Conservation (phyloP, 2,888 invertebrate species). For the Fragum whitleyi region DNA sequence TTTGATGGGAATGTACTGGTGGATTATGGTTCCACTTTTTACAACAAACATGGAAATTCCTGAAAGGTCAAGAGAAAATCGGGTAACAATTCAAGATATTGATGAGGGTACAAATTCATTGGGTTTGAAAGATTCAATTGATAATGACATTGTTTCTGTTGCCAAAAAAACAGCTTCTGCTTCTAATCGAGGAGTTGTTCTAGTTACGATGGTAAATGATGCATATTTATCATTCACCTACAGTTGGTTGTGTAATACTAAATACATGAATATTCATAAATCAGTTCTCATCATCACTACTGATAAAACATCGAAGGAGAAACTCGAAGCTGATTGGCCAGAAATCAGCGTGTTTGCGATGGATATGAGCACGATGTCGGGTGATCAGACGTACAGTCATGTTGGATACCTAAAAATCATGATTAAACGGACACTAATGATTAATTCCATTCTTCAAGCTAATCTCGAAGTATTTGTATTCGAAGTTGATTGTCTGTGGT, state of each 20-base stretch:
- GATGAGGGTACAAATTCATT: not conserved
- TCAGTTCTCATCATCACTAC: conserved; percentile 73
- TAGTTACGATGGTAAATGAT: conserved; percentile 73
- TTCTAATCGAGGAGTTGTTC: conserved; percentile 56
- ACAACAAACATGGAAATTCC: not conserved
- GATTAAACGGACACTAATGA: conserved; percentile 68
- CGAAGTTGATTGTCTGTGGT: conserved; percentile 77
- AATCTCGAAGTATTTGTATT: conserved; percentile 71
- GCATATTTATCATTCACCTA: conserved; percentile 72
- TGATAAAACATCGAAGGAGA: conserved; percentile 63
- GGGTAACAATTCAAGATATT: too few species aligned
- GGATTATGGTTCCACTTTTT: not conserved
- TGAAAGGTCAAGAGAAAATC: not conserved
- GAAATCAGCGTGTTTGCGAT: conserved; percentile 65
- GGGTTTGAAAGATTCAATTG: not conserved
- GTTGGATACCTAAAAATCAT: conserved; percentile 75
- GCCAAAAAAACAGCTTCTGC: conserved; percentile 59
- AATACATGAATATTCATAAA: conserved; percentile 69
- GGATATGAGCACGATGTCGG: conserved; percentile 48
- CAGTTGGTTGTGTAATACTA: conserved; percentile 76
- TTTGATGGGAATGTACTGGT: not conserved
- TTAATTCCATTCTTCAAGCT: conserved; percentile 60
- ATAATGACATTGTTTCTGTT: conserved; percentile 46
- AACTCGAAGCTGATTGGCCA: conserved; percentile 71
- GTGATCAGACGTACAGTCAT: conserved; percentile 71